A percentile compares a stretch with the other conserved stretches of the same genome.
These are phyloP conservation scores for Misgurnus anguillicaudatus DNA, from an alignment of 2,113 vertebrate species.

Conservation along the genomic window DNA sequence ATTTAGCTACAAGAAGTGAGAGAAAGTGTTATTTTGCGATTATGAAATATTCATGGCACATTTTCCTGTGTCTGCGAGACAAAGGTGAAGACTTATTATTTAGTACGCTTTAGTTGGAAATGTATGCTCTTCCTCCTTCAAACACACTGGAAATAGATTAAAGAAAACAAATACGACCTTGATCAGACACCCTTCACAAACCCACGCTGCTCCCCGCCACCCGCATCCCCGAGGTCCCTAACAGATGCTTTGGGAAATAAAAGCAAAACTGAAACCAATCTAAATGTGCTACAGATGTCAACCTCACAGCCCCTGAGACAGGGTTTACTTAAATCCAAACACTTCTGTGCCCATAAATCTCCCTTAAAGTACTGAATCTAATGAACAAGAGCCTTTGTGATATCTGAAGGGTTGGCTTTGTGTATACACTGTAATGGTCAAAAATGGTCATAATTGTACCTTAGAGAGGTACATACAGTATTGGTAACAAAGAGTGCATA, in stretches of 20 bases:
- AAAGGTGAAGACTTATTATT: constrained; percentile 60
- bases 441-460: too few relatives aligned
- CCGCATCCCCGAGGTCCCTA: constrained; percentile 4
- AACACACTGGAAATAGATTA: constrained; percentile 27
- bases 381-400: not conserved
- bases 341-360: not conserved
- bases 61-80: constrained; percentile 48
- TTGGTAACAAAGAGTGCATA: too few relatives aligned
- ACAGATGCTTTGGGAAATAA: constrained; percentile 30
- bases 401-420: not conserved
- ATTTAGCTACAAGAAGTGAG: constrained; percentile 39
- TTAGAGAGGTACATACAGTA: too few relatives aligned
- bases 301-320: not conserved
- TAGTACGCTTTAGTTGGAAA: constrained; percentile 46
- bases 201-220: not conserved
- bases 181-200: not conserved
- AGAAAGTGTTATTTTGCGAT: constrained; percentile 59
- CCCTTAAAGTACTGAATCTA: not conserved
- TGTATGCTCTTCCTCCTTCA: constrained; percentile 26
- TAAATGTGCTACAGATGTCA: constrained; percentile 26
- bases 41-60: constrained; percentile 72
- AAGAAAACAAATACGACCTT: constrained; percentile 34
- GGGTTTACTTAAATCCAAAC: not conserved
- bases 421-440: too few relatives aligned
- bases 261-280: not conserved